Base-by-base conservation (phyloP, 2,888 invertebrate species). In the Tanypteryx hageni region DNA sequence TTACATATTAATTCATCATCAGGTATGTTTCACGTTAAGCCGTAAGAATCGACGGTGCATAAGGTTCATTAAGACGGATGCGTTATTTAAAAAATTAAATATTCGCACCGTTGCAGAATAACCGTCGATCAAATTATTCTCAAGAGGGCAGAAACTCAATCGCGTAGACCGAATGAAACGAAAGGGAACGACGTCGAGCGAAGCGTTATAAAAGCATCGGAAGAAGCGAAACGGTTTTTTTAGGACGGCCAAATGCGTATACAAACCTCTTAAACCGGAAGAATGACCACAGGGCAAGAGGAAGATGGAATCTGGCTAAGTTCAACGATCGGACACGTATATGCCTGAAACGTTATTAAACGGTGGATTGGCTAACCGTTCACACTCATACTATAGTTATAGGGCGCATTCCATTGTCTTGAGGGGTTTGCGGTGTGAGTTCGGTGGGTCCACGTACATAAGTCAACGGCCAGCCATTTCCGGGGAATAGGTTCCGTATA, bases 291-390 rank as follows among this genome's bases (percentile, higher is more conserved):
- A 57, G 83, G 83, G 56, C 44, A 64, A 89, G 89, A 61, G 89
- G 64, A 5, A 31, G 89, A 64, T n/a, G 89, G 89, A 89, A 89
- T 89, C 64, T 61, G 64, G n/a, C 83, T 44, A 89, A 59, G 89
- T 64, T 64, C 89, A 89, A 68, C 89, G 89, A 64, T 68, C 89
- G 31, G 64, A 31, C 44, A 64, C 89, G 64, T 64, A 61, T 64
- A n/a, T n/a, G 68, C 89, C 89, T 61, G 27, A 89, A 89, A 89
- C 89, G 89, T 89, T 89, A 89, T 89, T 89, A 89, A 64, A 76
- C 27, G 76, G 14, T 18, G 89, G 89, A 58, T 64, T n/a, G 89
- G 10, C 44, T 64, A 89, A 64, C 89, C 44, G 89, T 89, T 68
- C 44, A 89, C 61, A 64, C 61, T 64, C 44, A 44, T 27, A 44